These are phyloP conservation scores for Psettodes erumei DNA, from an alignment of 2,113 vertebrate genomes.

Conservation along the genomic window DNA sequence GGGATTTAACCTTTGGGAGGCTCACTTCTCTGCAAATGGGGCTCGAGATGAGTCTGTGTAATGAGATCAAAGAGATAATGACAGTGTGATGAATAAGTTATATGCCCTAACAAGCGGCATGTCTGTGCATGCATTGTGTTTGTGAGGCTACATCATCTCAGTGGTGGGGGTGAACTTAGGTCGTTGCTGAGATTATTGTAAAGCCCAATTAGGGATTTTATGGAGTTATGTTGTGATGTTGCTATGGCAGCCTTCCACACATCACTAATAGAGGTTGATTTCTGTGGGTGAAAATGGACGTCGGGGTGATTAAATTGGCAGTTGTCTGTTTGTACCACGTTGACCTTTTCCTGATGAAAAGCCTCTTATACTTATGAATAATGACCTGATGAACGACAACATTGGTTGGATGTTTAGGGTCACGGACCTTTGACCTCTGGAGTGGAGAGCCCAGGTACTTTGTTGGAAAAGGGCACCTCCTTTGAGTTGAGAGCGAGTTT, in stretches of 20 bases:
- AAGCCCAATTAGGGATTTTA: not conserved
- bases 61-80: constrained; percentile 45
- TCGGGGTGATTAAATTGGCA: not conserved
- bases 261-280: not conserved
- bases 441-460: not conserved
- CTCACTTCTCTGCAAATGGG: constrained; percentile 22
- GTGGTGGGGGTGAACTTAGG: constrained; percentile 14
- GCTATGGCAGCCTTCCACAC: constrained; percentile 15
- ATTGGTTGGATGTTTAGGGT: not conserved
- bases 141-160: constrained; percentile 25
- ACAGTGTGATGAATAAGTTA: constrained; percentile 55
- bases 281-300: not conserved
- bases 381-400: constrained; percentile 11
- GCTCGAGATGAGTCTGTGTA: constrained; percentile 28
- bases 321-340: not conserved
- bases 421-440: not conserved
- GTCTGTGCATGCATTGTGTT: constrained; percentile 17
- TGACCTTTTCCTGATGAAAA: constrained; percentile 17
- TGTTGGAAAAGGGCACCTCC: not conserved
- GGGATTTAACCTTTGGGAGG: constrained; percentile 45
- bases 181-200: not conserved
- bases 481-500: not conserved
- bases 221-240: not conserved
- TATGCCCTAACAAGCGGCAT: constrained; percentile 28
- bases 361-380: not conserved